Conservation (phyloP, 2,888 invertebrate genomes). For the Ecliptopera silaceata region DNA sequence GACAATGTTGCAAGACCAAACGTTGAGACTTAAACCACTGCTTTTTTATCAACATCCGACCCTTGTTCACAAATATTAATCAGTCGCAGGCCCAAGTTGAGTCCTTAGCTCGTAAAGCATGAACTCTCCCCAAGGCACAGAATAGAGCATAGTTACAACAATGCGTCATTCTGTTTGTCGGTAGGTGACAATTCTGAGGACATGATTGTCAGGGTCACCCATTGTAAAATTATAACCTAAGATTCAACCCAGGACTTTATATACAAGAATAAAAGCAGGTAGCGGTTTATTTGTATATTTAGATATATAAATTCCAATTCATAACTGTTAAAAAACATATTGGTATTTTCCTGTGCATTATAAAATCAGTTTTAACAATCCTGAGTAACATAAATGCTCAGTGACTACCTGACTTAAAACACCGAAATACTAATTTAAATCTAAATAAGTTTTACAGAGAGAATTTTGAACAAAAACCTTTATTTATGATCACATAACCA, state of each 20-base stretch:
- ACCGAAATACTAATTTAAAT: too few species aligned
- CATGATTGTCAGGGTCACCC: background rate
- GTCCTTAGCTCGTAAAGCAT: constrained; percentile 28
- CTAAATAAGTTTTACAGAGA: too few species aligned
- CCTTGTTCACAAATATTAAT: constrained; percentile 32
- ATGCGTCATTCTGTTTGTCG: constrained; percentile 24
- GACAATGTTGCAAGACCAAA: too few species aligned
- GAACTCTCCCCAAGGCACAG: constrained; percentile 10
- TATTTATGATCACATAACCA: background rate
- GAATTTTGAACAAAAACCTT: background rate
- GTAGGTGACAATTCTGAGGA: constrained; percentile 5
- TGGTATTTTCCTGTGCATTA: too few species aligned
- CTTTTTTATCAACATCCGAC: constrained; percentile 8
- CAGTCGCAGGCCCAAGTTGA: constrained; percentile 27
- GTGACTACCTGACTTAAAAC: too few species aligned
- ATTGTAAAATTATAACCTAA: background rate
- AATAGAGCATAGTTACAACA: constrained; percentile 15
- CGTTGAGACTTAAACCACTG: constrained; percentile 6
- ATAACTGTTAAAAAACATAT: too few species aligned
- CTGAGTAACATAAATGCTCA: too few species aligned
- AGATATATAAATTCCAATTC: too few species aligned
- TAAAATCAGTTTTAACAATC: too few species aligned
- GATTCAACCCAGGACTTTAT: too few species aligned
- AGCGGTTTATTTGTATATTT: too few species aligned
- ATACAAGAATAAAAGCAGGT: too few species aligned